A percentile compares a stretch with the other conserved stretches of the same genome.
These are phyloP conservation scores for Anabas testudineus DNA, from an alignment of 2,797 vertebrate genomes.

Conservation along the genomic window DNA sequence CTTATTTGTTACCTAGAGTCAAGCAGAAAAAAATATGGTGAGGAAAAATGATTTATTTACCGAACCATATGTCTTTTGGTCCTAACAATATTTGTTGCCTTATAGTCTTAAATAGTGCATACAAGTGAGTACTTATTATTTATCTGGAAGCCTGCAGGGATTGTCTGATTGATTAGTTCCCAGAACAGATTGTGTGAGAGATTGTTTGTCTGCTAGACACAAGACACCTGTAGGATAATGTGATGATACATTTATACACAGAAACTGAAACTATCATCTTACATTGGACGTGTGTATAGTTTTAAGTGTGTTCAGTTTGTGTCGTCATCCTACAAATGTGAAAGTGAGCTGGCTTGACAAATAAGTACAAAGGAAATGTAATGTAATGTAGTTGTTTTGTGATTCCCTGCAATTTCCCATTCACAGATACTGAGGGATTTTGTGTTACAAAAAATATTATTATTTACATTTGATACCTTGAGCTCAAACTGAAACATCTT, in stretches of 20 bases:
- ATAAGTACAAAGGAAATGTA: too few relatives aligned
- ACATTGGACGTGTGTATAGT: background rate
- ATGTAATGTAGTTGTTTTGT: background rate
- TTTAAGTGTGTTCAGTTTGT: too few relatives aligned
- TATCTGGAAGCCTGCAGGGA: slow-evolving; percentile 21
- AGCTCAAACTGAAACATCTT: background rate
- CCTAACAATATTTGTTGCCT: slow-evolving; percentile 15
- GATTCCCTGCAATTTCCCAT: too few relatives aligned
- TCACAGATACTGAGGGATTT: background rate
- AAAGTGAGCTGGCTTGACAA: too few relatives aligned
- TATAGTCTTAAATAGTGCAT: slow-evolving; percentile 14
- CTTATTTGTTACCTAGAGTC: background rate
- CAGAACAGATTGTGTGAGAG: slow-evolving; percentile 7
- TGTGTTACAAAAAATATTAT: background rate
- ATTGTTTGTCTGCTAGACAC: slow-evolving; percentile 2
- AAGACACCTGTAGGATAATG: slow-evolving; percentile 2
- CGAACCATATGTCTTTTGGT: slow-evolving; percentile 23
- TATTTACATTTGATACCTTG: background rate
- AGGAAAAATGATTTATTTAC: slow-evolving; percentile 25
- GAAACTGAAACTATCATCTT: background rate
- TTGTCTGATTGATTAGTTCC: slow-evolving; percentile 28
- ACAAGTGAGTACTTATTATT: slow-evolving; percentile 29
- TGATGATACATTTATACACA: slow-evolving; percentile 11
- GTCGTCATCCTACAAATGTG: too few relatives aligned
- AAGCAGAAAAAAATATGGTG: slow-evolving; percentile 8